A percentile compares a stretch with the other conserved stretches of the same genome.
Conservation (phyloP, 2,888 invertebrate genomes). For the Capitulum mitella region DNA sequence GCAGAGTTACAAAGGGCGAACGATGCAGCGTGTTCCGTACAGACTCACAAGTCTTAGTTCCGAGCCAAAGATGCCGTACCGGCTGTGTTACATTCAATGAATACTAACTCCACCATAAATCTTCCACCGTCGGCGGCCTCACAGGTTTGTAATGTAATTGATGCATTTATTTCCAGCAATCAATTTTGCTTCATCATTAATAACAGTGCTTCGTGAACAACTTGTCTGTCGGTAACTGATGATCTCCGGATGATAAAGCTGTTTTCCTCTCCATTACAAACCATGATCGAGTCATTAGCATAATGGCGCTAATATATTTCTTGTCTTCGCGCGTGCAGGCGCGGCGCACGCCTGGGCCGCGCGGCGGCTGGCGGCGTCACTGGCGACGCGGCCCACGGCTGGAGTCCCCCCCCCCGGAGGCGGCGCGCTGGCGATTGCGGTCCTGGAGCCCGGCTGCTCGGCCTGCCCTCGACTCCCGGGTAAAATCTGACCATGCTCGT, state of each 20-base stretch:
- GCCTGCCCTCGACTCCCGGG: no score
- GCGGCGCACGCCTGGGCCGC: no score
- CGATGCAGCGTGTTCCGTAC: no score
- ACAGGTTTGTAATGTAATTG: constrained; percentile 2
- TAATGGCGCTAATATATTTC: neutral
- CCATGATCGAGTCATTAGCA: constrained; percentile 16
- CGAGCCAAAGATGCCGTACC: neutral
- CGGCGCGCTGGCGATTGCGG: no score
- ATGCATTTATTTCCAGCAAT: constrained; percentile 17
- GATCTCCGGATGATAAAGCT: neutral
- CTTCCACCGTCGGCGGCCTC: neutral
- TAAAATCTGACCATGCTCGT: no score
- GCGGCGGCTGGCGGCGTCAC: no score
- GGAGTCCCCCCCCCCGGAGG: no score
- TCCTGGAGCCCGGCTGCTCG: no score
- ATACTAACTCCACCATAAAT: constrained; percentile 1
- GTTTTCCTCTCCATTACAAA: constrained; percentile 18
- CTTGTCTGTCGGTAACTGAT: constrained; percentile 3
- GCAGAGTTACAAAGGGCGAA: no score
- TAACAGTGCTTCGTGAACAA: constrained; percentile 14
- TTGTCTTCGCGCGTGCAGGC: constrained; percentile 1
- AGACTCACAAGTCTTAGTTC: no score
- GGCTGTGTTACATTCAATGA: neutral
- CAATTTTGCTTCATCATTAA: constrained; percentile 9
- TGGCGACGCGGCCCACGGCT: no score